Conservation (phyloP, 2,797 vertebrate genomes). For the Graptemys geographica region DNA sequence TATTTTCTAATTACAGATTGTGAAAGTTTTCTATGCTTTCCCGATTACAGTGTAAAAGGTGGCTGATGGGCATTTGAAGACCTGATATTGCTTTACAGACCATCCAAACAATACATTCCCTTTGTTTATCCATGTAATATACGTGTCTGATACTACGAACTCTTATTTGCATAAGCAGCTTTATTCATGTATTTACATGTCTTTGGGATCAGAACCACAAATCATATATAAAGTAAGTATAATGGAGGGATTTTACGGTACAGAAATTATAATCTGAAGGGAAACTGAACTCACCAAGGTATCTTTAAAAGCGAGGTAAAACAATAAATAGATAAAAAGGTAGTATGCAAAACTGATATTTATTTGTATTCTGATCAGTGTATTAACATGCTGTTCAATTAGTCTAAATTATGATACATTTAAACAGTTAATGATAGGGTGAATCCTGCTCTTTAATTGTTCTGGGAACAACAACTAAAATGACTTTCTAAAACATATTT, state of each 20-base stretch:
- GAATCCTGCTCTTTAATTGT: slow-evolving; percentile 56
- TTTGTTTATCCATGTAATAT: not conserved
- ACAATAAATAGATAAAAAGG: not conserved
- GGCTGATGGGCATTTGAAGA: not conserved
- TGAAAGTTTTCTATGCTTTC: not conserved
- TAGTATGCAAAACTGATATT: not conserved
- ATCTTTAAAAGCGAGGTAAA: not conserved
- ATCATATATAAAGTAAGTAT: not conserved
- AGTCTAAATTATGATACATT: slow-evolving; percentile 28
- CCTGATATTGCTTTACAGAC: not conserved
- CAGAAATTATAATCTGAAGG: not conserved
- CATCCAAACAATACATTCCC: not conserved
- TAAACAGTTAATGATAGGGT: slow-evolving; percentile 60
- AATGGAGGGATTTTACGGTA: not conserved
- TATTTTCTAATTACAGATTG: slow-evolving; percentile 20
- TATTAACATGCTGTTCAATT: slow-evolving; percentile 34
- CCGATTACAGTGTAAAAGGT: not conserved
- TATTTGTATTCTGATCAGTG: slow-evolving; percentile 25
- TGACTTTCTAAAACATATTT: slow-evolving; percentile 26
- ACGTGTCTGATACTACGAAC: not conserved
- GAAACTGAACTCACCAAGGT: not conserved
- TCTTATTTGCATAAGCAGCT: not conserved
- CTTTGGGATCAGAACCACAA: not conserved
- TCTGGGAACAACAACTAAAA: slow-evolving; percentile 53
- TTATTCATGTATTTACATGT: not conserved